Conservation (phyloP, 2,113 vertebrate species). For the Hoplias malabaricus region DNA sequence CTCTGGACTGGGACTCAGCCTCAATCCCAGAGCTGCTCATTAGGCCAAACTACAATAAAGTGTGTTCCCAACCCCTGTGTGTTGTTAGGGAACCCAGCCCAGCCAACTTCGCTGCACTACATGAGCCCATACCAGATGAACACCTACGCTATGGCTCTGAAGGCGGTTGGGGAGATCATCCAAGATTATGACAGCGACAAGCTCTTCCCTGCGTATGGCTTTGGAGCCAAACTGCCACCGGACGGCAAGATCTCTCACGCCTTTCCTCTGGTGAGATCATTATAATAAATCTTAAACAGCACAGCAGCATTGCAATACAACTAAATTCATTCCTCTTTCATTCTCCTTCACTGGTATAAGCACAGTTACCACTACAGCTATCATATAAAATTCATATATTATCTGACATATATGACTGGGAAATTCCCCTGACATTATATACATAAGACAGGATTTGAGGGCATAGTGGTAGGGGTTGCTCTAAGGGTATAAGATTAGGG, state of each 20-base stretch:
- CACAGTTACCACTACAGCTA: neutral
- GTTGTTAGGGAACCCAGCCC: constrained; percentile 86
- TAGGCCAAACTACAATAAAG: neutral
- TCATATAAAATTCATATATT: neutral
- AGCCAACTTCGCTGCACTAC: constrained; percentile 97
- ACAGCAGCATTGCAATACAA: neutral
- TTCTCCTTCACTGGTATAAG: neutral
- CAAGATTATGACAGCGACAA: constrained; percentile 99
- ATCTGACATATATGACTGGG: neutral
- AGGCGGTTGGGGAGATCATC: constrained; percentile 97
- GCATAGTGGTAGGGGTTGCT: neutral
- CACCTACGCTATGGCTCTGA: constrained; percentile 95
- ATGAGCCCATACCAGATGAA: constrained; percentile 98
- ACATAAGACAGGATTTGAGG: neutral
- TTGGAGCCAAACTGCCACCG: constrained; percentile 95
- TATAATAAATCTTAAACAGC: neutral
- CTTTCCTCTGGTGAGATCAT: constrained; percentile 85
- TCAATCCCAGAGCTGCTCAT: constrained; percentile 7
- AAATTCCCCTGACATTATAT: neutral
- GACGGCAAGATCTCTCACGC: constrained; percentile 96
- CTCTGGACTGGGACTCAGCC: neutral
- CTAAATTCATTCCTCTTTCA: neutral
- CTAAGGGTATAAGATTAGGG: neutral
- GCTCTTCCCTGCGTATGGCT: constrained; percentile 96
- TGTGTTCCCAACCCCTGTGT: neutral